A percentile compares a stretch with the other conserved stretches of the same genome.
phyloP scores from a whole-genome alignment of 2,113 vertebrate species.

The Corvus moneduloides region DNA sequence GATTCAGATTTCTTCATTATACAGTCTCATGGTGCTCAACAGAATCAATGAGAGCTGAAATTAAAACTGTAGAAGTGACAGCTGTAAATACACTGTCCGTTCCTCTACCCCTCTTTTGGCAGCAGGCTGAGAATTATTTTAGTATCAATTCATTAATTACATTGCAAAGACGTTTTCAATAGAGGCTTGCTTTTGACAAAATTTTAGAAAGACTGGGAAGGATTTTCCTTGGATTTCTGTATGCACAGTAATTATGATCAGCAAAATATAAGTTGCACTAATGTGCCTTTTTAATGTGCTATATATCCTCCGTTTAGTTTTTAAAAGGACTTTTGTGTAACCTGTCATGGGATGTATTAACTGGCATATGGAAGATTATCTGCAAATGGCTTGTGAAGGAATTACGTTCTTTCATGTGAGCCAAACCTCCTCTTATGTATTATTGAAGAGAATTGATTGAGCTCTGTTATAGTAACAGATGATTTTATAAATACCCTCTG shows the following conservation, averaged over 20 bases:
- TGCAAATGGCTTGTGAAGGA: conserved; percentile 17
- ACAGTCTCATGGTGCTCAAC: conserved; percentile 63
- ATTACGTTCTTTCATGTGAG: not conserved
- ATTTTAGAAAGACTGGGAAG: not conserved
- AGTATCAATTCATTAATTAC: not conserved
- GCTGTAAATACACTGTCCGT: conserved; percentile 14
- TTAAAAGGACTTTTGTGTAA: not conserved
- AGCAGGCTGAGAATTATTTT: not conserved
- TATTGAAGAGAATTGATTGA: conserved; percentile 49
- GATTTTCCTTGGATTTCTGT: not conserved
- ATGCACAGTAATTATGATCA: not conserved
- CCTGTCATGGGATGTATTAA: not conserved
- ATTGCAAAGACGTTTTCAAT: not conserved
- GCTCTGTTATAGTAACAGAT: conserved; percentile 37
- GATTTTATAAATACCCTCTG: conserved; percentile 15
- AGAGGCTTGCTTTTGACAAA: not conserved
- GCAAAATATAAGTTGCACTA: not conserved
- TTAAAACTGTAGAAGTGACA: conserved; percentile 63
- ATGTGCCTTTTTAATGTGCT: not conserved
- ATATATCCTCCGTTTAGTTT: not conserved
- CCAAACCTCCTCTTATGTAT: conserved; percentile 43
- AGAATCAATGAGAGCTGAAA: conserved; percentile 71
- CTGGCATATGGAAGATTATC: not conserved
- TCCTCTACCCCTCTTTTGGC: not conserved
- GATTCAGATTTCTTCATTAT: conserved; percentile 69